Percentiles rank a stretch among this genome's conserved stretches.
Evolutionary conservation across 2,888 invertebrate species (phyloP).

Genomic region (Rotaria socialis): DNA sequence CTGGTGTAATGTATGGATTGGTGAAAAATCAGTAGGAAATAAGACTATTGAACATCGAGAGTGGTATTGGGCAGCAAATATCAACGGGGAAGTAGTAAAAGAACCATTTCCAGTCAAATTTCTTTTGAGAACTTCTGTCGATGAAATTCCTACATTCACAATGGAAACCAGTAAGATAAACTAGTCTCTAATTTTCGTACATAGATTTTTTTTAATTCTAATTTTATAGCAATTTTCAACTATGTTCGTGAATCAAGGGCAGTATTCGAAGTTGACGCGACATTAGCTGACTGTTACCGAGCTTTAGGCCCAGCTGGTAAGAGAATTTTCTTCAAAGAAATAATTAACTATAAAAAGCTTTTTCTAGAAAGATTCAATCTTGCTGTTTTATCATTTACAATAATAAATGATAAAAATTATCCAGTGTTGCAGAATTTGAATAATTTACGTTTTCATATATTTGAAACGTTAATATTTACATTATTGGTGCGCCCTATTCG

Average conservation of each 20-base stretch:
- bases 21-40: not conserved
- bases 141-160: not conserved
- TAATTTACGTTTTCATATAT: not conserved
- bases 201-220: not conserved
- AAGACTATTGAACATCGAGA: not conserved
- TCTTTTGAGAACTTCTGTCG: not conserved
- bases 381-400: not conserved
- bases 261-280: not conserved
- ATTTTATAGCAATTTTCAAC: not conserved
- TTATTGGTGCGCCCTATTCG: not conserved
- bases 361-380: not conserved
- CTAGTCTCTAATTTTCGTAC: not conserved
- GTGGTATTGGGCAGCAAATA: not conserved
- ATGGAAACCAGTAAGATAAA: not conserved
- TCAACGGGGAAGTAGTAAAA: not conserved
- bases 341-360: not conserved
- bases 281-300: not conserved
- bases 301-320: not conserved
- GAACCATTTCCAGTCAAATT: not conserved
- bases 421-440: not conserved
- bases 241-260: not conserved
- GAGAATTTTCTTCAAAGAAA: not conserved
- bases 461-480: not conserved
- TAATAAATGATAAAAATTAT: constrained; percentile 14
- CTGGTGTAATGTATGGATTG: constrained; percentile 16